These are phyloP conservation scores for Sparidentex hasta DNA, from an alignment of 2,797 vertebrate species.

Conservation along the genomic window DNA sequence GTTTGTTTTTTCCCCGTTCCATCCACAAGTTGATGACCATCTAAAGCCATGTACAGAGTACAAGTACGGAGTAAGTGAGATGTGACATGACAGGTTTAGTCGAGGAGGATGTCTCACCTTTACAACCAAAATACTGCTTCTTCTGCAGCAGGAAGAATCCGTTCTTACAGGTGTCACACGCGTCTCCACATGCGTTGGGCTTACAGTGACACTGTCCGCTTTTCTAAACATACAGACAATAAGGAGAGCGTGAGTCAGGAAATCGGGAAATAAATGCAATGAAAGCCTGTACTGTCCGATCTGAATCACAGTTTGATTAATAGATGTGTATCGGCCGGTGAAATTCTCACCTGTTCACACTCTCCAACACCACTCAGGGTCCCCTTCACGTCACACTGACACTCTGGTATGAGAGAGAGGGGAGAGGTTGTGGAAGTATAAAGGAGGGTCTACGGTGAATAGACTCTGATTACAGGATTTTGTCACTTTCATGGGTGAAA, in stretches of 20 bases:
- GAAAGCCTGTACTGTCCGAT: background rate
- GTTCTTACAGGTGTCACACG: conserved; percentile 89
- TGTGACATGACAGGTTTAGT: background rate
- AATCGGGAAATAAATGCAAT: background rate
- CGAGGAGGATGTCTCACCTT: conserved; percentile 82
- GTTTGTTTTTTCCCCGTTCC: too few species aligned
- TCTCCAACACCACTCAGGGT: conserved; percentile 91
- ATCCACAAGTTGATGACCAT: too few species aligned
- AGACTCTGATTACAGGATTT: conserved; percentile 80
- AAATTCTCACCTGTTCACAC: conserved; percentile 90
- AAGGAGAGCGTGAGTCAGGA: background rate
- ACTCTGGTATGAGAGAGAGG: conserved; percentile 83
- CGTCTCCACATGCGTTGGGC: conserved; percentile 83
- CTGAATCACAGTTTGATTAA: conserved; percentile 2
- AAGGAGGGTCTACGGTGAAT: conserved; percentile 65
- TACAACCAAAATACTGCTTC: conserved; percentile 93
- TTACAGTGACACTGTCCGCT: conserved; percentile 93
- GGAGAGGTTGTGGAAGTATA: conserved; percentile 38
- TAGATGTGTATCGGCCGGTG: background rate
- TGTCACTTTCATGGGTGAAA: conserved; percentile 69
- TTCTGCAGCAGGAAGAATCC: conserved; percentile 90
- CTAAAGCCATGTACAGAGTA: too few species aligned
- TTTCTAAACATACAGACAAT: conserved; percentile 77
- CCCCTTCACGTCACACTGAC: conserved; percentile 91
- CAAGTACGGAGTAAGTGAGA: background rate